Evolutionary conservation across 2,113 vertebrate species (phyloP).

Genomic region (Ctenodactylus gundi): DNA sequence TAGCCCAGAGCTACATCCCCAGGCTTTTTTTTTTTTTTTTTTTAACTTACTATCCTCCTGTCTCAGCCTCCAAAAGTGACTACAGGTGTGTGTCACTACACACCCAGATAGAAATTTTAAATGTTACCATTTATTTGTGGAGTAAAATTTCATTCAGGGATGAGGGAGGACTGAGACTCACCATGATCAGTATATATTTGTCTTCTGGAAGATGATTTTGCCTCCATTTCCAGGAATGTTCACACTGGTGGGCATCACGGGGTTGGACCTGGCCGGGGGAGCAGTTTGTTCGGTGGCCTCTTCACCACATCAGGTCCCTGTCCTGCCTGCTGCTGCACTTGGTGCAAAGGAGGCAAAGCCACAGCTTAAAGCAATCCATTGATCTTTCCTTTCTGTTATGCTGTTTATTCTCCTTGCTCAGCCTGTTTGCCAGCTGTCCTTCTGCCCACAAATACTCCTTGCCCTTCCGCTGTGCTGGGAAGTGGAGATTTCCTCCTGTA

Average conservation of each 20-base stretch:
- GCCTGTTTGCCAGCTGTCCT: background rate
- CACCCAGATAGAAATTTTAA: background rate
- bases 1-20: too few relatives aligned
- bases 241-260: background rate
- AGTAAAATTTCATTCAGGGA: background rate
- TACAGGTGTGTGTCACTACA: too few relatives aligned
- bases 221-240: background rate
- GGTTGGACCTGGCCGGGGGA: background rate
- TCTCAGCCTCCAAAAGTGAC: too few relatives aligned
- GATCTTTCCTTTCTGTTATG: background rate
- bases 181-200: background rate
- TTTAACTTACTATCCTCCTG: too few relatives aligned
- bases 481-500: background rate
- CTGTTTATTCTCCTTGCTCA: background rate
- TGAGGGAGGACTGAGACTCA: background rate
- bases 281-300: background rate
- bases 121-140: background rate
- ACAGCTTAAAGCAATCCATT: background rate
- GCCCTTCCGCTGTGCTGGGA: background rate
- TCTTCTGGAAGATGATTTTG: background rate
- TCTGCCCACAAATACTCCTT: background rate
- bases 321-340: background rate
- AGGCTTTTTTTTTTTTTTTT: too few relatives aligned
- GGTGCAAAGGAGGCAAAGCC: background rate
- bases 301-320: background rate